These are phyloP conservation scores for Galeopterus variegatus DNA, from an alignment of 2,113 vertebrate species.

Conservation along the genomic window DNA sequence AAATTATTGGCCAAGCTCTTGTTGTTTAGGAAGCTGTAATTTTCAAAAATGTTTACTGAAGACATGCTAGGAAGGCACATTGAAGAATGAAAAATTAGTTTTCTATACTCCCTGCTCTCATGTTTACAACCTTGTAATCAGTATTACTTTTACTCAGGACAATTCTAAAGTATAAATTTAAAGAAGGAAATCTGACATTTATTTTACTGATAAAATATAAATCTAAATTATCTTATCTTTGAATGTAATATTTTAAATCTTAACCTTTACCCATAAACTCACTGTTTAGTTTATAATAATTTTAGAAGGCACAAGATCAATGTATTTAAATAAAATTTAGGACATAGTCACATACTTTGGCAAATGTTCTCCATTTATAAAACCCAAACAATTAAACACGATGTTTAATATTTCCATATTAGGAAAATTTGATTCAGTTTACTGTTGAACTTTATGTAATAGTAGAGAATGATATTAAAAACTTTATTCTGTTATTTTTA, in stretches of 20 bases:
- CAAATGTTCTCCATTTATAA: neutral
- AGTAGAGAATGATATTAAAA: neutral
- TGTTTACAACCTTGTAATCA: neutral
- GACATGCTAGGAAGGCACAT: neutral
- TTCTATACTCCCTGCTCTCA: neutral
- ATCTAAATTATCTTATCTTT: neutral
- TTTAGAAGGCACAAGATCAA: neutral
- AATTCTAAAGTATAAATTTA: neutral
- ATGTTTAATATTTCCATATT: neutral
- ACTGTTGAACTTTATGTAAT: neutral
- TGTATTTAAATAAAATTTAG: neutral
- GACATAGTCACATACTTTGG: neutral
- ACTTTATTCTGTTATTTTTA: neutral
- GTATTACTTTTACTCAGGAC: neutral
- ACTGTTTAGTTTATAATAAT: neutral
- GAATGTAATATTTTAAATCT: neutral
- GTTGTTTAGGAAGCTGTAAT: neutral
- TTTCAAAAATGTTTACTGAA: neutral
- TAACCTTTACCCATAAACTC: neutral
- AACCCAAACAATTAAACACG: neutral
- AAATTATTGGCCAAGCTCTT: neutral
- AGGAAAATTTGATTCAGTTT: neutral
- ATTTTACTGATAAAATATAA: conserved; percentile 1
- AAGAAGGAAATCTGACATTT: neutral
- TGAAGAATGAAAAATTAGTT: neutral